phyloP scores from a whole-genome alignment of 1,140 invertebrate species.

The Gryon sp. region DNA sequence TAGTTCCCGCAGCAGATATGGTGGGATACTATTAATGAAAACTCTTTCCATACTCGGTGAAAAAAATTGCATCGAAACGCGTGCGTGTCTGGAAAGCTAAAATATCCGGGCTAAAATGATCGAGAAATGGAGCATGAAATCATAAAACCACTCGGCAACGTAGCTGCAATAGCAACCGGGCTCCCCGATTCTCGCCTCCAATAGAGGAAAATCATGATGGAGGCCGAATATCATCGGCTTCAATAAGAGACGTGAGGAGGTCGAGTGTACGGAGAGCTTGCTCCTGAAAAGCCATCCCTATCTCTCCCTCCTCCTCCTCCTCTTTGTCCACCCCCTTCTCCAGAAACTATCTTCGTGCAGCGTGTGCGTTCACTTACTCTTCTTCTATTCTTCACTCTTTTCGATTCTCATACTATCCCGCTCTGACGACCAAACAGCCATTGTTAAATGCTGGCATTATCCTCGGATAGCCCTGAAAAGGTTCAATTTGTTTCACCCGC shows the following conservation, averaged over 20 bases:
- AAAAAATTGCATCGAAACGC: constrained; percentile 55
- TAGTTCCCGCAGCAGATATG: constrained; percentile 37
- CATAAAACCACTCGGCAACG: constrained; percentile 64
- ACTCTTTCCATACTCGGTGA: constrained; percentile 9
- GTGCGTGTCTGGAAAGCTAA: constrained; percentile 62
- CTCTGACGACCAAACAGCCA: constrained; percentile 63
- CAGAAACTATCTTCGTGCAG: constrained; percentile 42
- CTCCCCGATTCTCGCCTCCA: constrained; percentile 50
- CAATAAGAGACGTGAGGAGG: constrained; percentile 66
- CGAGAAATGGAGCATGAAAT: constrained; percentile 68
- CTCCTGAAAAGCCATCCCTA: constrained; percentile 61
- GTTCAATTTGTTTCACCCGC: constrained; percentile 68
- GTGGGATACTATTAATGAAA: constrained; percentile 51
- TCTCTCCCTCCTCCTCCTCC: too few relatives aligned
- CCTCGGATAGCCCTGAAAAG: constrained; percentile 68
- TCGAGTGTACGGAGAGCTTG: constrained; percentile 54
- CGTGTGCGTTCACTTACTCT: constrained; percentile 32
- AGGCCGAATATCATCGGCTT: constrained; percentile 69
- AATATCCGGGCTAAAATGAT: constrained; percentile 62
- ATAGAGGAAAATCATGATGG: constrained; percentile 60
- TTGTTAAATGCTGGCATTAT: constrained; percentile 71
- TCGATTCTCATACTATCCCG: constrained; percentile 45
- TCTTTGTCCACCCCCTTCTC: too few relatives aligned
- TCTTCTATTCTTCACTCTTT: constrained; percentile 54
- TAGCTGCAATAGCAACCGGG: constrained; percentile 53